Percentiles rank a stretch among this genome's conserved stretches.
Conservation (phyloP, 2,797 vertebrate species). For the Chaetodon trifasciatus region DNA sequence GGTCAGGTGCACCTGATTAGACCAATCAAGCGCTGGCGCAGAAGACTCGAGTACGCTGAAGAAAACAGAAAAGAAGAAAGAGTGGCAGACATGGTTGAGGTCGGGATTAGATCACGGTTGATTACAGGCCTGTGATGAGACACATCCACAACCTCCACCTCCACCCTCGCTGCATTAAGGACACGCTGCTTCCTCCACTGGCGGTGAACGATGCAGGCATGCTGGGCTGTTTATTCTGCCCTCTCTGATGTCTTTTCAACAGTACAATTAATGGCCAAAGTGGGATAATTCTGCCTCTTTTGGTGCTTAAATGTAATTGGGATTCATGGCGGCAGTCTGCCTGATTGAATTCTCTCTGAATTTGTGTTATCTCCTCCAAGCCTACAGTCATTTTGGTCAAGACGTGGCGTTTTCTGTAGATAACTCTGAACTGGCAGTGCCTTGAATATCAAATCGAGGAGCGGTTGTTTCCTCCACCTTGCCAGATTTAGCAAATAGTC, state of each 20-base stretch:
- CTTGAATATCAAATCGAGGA: not conserved
- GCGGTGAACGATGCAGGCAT: too few species aligned
- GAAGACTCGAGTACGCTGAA: not conserved
- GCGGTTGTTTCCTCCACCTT: not conserved
- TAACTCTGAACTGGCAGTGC: slow-evolving; percentile 13
- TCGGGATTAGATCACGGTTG: not conserved
- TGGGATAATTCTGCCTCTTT: not conserved
- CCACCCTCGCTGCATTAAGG: not conserved
- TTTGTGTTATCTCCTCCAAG: not conserved
- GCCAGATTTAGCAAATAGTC: not conserved
- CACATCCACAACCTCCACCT: too few species aligned
- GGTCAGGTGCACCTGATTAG: not conserved
- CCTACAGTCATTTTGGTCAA: not conserved
- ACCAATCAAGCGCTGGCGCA: not conserved
- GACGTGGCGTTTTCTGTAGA: not conserved
- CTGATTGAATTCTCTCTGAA: slow-evolving; percentile 23
- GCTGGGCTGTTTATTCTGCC: not conserved
- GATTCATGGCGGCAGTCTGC: slow-evolving; percentile 22
- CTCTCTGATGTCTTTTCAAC: not conserved
- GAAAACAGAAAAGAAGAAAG: not conserved
- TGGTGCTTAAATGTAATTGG: slow-evolving; percentile 24
- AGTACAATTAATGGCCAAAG: not conserved
- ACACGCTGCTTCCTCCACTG: too few species aligned
- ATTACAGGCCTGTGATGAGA: too few species aligned
- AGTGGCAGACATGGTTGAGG: not conserved